Evolutionary conservation across 1,140 invertebrate genomes (phyloP).

Genomic region (Cecropterus lyciades): DNA sequence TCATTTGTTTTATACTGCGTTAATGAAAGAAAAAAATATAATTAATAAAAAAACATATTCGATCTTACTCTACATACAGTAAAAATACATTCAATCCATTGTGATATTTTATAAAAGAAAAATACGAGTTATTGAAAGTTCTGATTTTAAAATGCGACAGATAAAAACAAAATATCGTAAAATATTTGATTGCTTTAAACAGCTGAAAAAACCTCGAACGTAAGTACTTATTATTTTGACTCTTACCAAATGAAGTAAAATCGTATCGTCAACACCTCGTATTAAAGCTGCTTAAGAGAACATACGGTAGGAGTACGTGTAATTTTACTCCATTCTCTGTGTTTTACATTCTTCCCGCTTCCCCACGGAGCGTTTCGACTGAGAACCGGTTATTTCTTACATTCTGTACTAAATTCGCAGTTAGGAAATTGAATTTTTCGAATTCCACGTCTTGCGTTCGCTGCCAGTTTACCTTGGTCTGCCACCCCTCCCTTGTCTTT

Average conservation of each 20-base stretch:
- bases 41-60: too few species aligned
- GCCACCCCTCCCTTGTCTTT: slow-evolving; percentile 24
- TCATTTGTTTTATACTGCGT: too few species aligned
- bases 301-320: slow-evolving; percentile 51
- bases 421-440: slow-evolving; percentile 78
- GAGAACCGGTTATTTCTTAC: slow-evolving; percentile 71
- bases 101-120: too few species aligned
- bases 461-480: slow-evolving; percentile 48
- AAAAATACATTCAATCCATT: too few species aligned
- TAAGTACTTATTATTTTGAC: too few species aligned
- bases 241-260: slow-evolving; percentile 1
- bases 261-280: slow-evolving; percentile 35
- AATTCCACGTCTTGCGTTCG: slow-evolving; percentile 58
- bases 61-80: too few species aligned
- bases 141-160: too few species aligned
- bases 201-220: too few species aligned
- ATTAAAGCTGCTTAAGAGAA: slow-evolving; percentile 33
- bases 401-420: slow-evolving; percentile 74
- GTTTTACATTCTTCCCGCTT: slow-evolving; percentile 70
- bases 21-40: too few species aligned
- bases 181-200: too few species aligned
- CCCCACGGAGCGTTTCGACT: slow-evolving; percentile 56
- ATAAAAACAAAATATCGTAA: too few species aligned
- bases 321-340: slow-evolving; percentile 62
- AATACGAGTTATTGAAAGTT: too few species aligned